Evolutionary conservation across 2,888 invertebrate species (phyloP).

Genomic region (Cordylochernes scorpioides): DNA sequence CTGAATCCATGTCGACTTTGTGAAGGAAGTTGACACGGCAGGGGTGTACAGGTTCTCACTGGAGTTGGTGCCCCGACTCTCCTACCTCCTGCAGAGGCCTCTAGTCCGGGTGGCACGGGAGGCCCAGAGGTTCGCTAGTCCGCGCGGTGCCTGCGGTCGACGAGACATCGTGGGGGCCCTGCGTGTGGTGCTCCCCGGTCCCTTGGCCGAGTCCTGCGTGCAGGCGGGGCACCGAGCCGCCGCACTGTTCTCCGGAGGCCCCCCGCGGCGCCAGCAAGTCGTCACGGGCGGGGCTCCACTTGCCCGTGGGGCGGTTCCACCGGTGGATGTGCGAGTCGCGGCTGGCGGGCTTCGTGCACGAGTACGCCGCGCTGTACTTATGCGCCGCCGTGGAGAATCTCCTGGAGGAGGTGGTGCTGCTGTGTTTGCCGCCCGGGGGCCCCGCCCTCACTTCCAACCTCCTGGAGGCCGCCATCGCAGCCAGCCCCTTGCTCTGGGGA

Average conservation of each 20-base stretch:
- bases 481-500: constrained; percentile 66
- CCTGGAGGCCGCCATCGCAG: constrained; percentile 55
- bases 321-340: constrained; percentile 79
- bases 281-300: constrained; percentile 49
- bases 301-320: constrained; percentile 64
- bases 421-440: constrained; percentile 33
- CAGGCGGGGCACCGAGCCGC: constrained; percentile 64
- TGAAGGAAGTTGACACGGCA: too few relatives aligned
- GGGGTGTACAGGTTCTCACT: too few relatives aligned
- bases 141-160: constrained; percentile 56
- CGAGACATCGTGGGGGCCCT: constrained; percentile 62
- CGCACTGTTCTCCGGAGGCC: constrained; percentile 61
- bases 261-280: constrained; percentile 59
- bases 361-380: constrained; percentile 64
- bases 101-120: constrained; percentile 57
- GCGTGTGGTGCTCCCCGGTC: constrained; percentile 52
- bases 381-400: constrained; percentile 68
- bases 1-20: too few relatives aligned
- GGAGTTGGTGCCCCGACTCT: constrained; percentile 54
- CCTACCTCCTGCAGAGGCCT: constrained; percentile 56
- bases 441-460: constrained; percentile 43
- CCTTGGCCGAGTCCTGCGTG: constrained; percentile 29
- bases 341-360: constrained; percentile 56
- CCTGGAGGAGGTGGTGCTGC: constrained; percentile 52
- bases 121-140: constrained; percentile 50